Evolutionary conservation across 1,140 invertebrate species (phyloP).

Genomic region (Micrasema minimum): DNA sequence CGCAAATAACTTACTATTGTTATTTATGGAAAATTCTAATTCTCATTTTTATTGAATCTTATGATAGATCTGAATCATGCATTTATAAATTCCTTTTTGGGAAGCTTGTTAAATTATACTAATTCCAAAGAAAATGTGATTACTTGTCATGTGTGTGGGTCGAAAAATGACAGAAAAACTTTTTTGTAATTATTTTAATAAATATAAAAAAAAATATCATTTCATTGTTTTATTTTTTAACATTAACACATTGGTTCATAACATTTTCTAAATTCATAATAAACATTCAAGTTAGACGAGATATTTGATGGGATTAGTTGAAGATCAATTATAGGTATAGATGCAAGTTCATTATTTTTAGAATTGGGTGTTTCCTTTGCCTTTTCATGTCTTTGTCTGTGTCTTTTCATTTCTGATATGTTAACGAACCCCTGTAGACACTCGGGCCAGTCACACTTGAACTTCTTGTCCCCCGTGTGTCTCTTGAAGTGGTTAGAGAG

Average conservation of each 20-base stretch:
- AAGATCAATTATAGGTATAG: conserved; percentile 22
- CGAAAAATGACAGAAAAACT: conserved; percentile 15
- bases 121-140: conserved; percentile 40
- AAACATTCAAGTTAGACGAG: not conserved
- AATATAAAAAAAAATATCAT: conserved; percentile 21
- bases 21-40: not conserved
- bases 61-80: conserved; percentile 18
- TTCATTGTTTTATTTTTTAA: conserved; percentile 4
- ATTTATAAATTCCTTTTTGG: conserved; percentile 31
- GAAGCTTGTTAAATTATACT: conserved; percentile 18
- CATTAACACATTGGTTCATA: conserved; percentile 25
- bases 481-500: conserved; percentile 47
- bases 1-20: not conserved
- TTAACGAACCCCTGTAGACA: conserved; percentile 32
- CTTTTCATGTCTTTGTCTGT: conserved; percentile 39
- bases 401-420: conserved; percentile 43
- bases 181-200: conserved; percentile 26
- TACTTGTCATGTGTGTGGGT: conserved; percentile 19
- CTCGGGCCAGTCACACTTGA: conserved; percentile 41
- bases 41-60: not conserved
- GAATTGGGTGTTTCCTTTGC: conserved; percentile 1
- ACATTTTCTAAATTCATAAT: conserved; percentile 32
- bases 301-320: conserved; percentile 21
- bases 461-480: conserved; percentile 43
- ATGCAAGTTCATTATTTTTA: not conserved